These are phyloP conservation scores for Vidua macroura DNA, from an alignment of 2,113 vertebrate species.

Conservation along the genomic window DNA sequence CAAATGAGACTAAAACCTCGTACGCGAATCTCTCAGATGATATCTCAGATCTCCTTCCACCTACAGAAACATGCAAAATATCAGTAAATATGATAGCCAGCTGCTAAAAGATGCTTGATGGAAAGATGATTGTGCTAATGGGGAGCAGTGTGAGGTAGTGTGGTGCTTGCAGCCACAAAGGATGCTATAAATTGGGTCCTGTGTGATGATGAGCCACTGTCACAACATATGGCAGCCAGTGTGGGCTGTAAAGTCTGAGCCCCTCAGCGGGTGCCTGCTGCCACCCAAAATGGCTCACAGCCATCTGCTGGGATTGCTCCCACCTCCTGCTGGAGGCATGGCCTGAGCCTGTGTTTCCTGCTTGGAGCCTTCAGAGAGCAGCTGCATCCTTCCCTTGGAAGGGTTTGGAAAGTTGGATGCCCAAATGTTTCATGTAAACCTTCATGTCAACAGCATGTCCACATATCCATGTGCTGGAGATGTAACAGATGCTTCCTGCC, in stretches of 20 bases:
- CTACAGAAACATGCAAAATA: background rate
- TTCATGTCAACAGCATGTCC: background rate
- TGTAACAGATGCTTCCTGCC: background rate
- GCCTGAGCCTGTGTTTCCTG: background rate
- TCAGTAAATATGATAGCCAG: background rate
- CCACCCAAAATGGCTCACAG: slow-evolving; percentile 28
- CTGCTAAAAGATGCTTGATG: background rate
- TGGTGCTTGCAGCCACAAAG: background rate
- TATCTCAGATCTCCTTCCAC: background rate
- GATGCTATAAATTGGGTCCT: slow-evolving; percentile 1
- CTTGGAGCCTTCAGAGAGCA: background rate
- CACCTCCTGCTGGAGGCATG: slow-evolving; percentile 10
- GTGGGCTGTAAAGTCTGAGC: slow-evolving; percentile 40
- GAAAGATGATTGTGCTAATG: background rate
- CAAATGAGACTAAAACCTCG: background rate
- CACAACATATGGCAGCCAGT: slow-evolving; percentile 13
- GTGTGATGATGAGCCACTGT: slow-evolving; percentile 32
- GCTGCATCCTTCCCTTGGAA: background rate
- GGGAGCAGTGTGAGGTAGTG: background rate
- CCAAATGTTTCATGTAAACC: background rate
- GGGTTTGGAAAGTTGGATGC: background rate
- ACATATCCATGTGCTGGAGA: background rate
- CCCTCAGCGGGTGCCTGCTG: background rate
- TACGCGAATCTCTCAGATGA: background rate
- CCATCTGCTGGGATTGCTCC: slow-evolving; percentile 48